Conservation (phyloP, 1,140 invertebrate species). For the Penaeus vannamei region DNA sequence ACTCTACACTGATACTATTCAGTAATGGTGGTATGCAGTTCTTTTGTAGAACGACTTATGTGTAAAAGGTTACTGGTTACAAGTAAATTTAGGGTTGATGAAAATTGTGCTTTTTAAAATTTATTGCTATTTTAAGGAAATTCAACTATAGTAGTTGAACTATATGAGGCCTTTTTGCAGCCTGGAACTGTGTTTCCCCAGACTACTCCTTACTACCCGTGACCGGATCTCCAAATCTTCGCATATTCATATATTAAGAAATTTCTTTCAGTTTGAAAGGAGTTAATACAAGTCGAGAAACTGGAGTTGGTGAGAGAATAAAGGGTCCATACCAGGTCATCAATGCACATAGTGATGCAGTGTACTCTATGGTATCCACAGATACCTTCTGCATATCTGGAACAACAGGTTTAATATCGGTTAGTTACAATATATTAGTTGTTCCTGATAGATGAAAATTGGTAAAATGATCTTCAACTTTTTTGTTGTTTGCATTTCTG, state of each 20-base stretch:
- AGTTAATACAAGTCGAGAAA: slow-evolving; percentile 41
- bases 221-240: too few species aligned
- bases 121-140: too few species aligned
- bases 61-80: too few species aligned
- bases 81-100: too few species aligned
- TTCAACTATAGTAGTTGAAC: too few species aligned
- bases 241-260: neutral
- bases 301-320: slow-evolving; percentile 41
- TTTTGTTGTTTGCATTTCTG: neutral
- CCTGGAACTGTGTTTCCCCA: too few species aligned
- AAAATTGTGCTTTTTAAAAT: too few species aligned
- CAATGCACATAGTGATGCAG: slow-evolving; percentile 51
- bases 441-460: neutral
- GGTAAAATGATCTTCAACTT: neutral
- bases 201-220: too few species aligned
- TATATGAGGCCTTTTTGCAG: too few species aligned
- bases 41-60: too few species aligned
- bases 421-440: neutral
- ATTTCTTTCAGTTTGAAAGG: slow-evolving; percentile 5
- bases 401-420: slow-evolving; percentile 43
- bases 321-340: slow-evolving; percentile 34
- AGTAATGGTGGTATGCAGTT: too few species aligned
- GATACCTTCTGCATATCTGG: slow-evolving; percentile 46
- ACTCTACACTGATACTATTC: too few species aligned
- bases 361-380: slow-evolving; percentile 51